phyloP scores from a whole-genome alignment of 2,888 invertebrate genomes.

The Diploptera punctata region DNA sequence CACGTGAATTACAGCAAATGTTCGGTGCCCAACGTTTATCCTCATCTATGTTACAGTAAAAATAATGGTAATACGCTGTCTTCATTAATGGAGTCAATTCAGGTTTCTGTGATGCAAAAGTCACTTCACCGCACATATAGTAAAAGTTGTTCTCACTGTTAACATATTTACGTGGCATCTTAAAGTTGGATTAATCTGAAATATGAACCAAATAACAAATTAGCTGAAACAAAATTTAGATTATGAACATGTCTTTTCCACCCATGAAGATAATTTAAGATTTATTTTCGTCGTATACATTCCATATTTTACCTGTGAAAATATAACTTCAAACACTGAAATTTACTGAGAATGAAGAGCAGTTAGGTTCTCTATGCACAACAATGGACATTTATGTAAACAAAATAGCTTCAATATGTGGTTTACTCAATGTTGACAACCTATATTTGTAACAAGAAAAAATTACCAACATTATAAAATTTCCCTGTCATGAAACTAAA shows the following conservation, averaged over 20 bases:
- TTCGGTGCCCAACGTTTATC: too few relatives aligned
- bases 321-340: background rate
- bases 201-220: background rate
- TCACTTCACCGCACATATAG: background rate
- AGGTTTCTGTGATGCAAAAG: too few relatives aligned
- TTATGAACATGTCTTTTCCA: background rate
- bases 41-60: too few relatives aligned
- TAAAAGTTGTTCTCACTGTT: background rate
- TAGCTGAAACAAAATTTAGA: background rate
- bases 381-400: background rate
- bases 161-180: slow-evolving; percentile 15
- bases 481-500: background rate
- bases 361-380: background rate
- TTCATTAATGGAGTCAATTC: too few relatives aligned
- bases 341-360: background rate
- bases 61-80: too few relatives aligned
- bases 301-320: background rate
- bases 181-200: background rate
- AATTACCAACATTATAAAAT: background rate
- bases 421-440: background rate
- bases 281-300: background rate
- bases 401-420: background rate
- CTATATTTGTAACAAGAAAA: background rate
- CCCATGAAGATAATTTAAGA: background rate
- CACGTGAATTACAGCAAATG: too few relatives aligned